These are phyloP conservation scores for Arbacia lixula DNA, from an alignment of 53 echinoderm and acorn worm genomes.

Conservation along the genomic window DNA sequence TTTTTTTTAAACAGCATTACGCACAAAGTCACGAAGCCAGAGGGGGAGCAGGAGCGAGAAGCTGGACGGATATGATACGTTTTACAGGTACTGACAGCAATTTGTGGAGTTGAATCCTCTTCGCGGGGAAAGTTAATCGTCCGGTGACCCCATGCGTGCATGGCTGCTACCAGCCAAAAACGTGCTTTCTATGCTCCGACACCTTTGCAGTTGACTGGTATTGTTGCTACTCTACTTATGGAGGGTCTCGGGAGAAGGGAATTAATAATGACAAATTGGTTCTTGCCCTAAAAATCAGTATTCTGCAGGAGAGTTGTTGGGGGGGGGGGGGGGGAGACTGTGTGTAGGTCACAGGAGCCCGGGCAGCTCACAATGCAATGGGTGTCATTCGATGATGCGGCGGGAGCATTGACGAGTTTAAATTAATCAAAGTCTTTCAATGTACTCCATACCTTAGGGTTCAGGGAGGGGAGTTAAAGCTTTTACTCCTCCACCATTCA, in stretches of 20 bases:
- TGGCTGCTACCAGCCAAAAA: constrained; percentile 1
- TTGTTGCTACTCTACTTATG: constrained; percentile 15
- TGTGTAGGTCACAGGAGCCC: no score
- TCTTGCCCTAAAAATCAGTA: constrained; percentile 44
- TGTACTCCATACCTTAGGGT: no score
- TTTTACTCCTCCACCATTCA: no score
- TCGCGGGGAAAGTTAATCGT: constrained; percentile 5
- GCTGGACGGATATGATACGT: constrained; percentile 31
- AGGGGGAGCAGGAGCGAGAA: constrained; percentile 12
- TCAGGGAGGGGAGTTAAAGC: no score
- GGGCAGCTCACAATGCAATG: no score
- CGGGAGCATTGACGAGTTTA: no score
- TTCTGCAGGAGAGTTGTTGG: no score
- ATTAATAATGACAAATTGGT: constrained; percentile 45
- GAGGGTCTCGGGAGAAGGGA: neutral
- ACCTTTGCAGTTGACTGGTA: constrained; percentile 2
- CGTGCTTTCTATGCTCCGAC: constrained; percentile 26
- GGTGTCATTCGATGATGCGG: no score
- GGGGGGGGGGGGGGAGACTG: no score
- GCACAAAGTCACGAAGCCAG: constrained; percentile 28
- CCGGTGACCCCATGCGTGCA: neutral
- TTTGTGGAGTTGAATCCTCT: constrained; percentile 7
- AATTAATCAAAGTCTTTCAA: no score
- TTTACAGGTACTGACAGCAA: neutral
- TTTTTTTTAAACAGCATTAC: constrained; percentile 32